Base-by-base conservation (phyloP, 2,888 invertebrate species). In the Poecilus cupreus region DNA sequence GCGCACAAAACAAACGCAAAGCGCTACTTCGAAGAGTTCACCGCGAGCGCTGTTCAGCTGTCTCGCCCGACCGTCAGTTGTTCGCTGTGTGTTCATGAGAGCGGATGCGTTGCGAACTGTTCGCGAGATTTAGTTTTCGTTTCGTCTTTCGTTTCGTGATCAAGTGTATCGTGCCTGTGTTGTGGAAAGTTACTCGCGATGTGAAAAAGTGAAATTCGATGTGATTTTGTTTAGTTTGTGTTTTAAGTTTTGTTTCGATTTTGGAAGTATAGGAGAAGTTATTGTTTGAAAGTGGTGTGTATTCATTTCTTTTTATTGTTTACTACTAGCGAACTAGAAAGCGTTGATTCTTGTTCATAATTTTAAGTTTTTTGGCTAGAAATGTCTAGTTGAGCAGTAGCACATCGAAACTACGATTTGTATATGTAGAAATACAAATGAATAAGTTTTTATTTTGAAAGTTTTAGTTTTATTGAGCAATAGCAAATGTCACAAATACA, bases 131-230 rank as follows among this genome's bases (percentile, higher is more conserved):
- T 32, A 32, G 32, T 60, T 60, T 8, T 24, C 54, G 54, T 54
- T 13, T 54, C n/a, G n/a, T n/a, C 3, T 20, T 20, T 54, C 3
- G 10, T 37, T 70, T 51, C 18, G 51, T 51, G 51, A 18, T 46
- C 2, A 46, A 18, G 51, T 51, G n/a, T n/a, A n/a, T 46, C n/a
- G 13, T 32, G 43, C n/a, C 43, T n/a, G 43, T 43, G 43, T 43
- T 43, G 70, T 54, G 60, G 72, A 70, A 64, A 77, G 68, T 76
- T 70, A 32, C 32, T 68, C 37, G 76, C 54, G 37, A 76, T 76
- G 76, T 76, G 76, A 76, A 76, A 76, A 76, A 76, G 76, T 76
- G 76, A 76, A 76, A 76, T 18, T 64, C 49, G 37, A 51, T 32
- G 78, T 80, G 64, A 32, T 82, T 51, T 32, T 75, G 54, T 74